Base-by-base conservation (phyloP, 1,140 invertebrate genomes). In the Zaprionus ghesquierei region DNA sequence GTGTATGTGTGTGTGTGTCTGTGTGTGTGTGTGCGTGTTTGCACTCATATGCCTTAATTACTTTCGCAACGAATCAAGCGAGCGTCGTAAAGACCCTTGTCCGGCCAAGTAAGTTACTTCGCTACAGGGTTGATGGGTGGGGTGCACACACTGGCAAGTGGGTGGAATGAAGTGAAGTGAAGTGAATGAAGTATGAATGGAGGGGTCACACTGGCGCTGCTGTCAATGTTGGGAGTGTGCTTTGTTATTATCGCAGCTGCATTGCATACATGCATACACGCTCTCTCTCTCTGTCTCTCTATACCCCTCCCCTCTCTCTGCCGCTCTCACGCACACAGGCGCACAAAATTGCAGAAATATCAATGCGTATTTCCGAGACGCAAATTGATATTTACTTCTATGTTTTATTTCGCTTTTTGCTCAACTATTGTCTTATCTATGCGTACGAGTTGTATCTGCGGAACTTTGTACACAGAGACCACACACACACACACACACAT, bases 341-440 rank as follows among this genome's bases (percentile, higher is more conserved):
- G n/a, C 12, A 33, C 27, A 55, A 29, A 29, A 29, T 9, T 29
- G 6, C 27, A 29, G 27, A 9, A 6, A 72, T 58, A 75, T 75
- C 38, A 27, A 31, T 46, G 35, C n/a, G 22, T 22, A 53, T 53
- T 22, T 38, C 23, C 50, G 38, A 72, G 63, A 72, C 69, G 69
- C 56, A 73, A 61, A 69, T 69, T 68, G 64, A 38, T 49, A 61
- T 69, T 69, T 61, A 69, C 29, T 69, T 68, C 29, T 46, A 58
- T 35, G 41, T 65, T 51, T 46, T 70, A 15, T 62, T 29, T 27
- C 46, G 23, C 22, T 23, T 59, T 73, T 69, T 55, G 13, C 51
- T 31, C 13, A 69, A 69, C 70, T 69, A 73, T 69, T 69, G 50
- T 69, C 64, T 73, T 73, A 73, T 73, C 64, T 73, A 62, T 69